phyloP scores from a whole-genome alignment of 2,888 invertebrate genomes.

The Pterostichus niger region DNA sequence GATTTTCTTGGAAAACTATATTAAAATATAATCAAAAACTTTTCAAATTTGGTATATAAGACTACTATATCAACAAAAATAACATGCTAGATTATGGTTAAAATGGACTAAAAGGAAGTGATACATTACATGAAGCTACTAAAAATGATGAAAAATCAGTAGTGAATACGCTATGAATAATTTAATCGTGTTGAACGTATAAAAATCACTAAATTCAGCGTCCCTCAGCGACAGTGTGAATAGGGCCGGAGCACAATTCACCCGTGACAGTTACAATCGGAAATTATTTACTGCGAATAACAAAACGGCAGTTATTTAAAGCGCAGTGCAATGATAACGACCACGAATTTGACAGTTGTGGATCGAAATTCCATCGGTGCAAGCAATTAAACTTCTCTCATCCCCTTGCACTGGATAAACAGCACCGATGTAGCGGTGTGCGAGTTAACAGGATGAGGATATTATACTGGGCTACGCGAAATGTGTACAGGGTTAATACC shows the following conservation, averaged over 20 bases:
- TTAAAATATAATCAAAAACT: too few relatives aligned
- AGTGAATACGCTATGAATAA: slow-evolving; percentile 36
- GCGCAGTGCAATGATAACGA: slow-evolving; percentile 64
- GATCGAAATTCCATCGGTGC: slow-evolving; percentile 65
- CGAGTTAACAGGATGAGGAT: slow-evolving; percentile 3
- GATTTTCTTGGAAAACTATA: too few relatives aligned
- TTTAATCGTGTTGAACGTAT: slow-evolving; percentile 58
- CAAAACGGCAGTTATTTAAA: slow-evolving; percentile 66
- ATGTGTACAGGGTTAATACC: background rate
- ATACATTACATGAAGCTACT: too few relatives aligned
- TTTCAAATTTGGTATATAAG: too few relatives aligned
- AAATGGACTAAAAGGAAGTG: too few relatives aligned
- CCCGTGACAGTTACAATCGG: slow-evolving; percentile 63
- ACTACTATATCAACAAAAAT: too few relatives aligned
- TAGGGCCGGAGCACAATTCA: slow-evolving; percentile 49
- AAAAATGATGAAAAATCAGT: slow-evolving; percentile 20
- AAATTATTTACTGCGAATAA: slow-evolving; percentile 66
- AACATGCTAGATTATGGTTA: too few relatives aligned
- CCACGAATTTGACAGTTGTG: slow-evolving; percentile 63
- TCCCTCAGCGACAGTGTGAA: slow-evolving; percentile 28
- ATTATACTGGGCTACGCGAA: background rate
- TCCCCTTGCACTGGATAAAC: slow-evolving; percentile 19
- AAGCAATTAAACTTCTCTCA: slow-evolving; percentile 62
- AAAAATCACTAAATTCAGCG: slow-evolving; percentile 66
- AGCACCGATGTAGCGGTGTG: background rate